Base-by-base conservation (phyloP, 2,113 vertebrate species). In the Carlito syrichta region DNA sequence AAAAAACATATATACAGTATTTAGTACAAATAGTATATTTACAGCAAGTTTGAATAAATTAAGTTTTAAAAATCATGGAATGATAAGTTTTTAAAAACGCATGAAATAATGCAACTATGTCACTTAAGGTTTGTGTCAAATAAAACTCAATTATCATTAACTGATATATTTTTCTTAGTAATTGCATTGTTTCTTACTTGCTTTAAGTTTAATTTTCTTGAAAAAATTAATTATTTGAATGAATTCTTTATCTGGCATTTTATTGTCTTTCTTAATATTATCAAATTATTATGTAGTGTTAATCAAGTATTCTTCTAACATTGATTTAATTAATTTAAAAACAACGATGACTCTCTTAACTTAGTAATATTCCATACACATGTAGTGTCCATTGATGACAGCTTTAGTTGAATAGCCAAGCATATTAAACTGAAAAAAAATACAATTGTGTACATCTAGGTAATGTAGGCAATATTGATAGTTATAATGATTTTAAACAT, bases 181-280 rank as follows among this genome's bases (percentile, higher is more conserved):
- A 66, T 54, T 82, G 2, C 25, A 52, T 58, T 96, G 16, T 68
- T 84, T 91, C 48, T 84, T 32, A 68, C 23, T 94, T 81, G 50
- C 4, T 43, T 77, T 45, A 62, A 63, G 43, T 62, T 71, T 30
- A 8, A 66, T 92, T 89, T 81, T 11, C 35, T 77, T 92, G n/a
- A n/a, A 89, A 95, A 93, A 97, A 60, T 63, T 60, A 79, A 50
- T 7, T 56, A 63, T 52, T 86, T 95, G 48, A 16, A 25, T 92
- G 23, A 63, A 27, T 62, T 89, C 12, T 4, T 63, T n/a, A 56
- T 73, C 14, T 91, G 38, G 10, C 74, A 68, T 63, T 87, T 62
- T 66, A 25, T 84, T 76, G 38, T 30, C 5, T 84, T 63, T 86
- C 40, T 92, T 58, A 76, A 11, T 83, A 43, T 45, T 5, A 38